These are phyloP conservation scores for Leuciscus idus DNA, from an alignment of 2,113 vertebrate species.

Conservation along the genomic window DNA sequence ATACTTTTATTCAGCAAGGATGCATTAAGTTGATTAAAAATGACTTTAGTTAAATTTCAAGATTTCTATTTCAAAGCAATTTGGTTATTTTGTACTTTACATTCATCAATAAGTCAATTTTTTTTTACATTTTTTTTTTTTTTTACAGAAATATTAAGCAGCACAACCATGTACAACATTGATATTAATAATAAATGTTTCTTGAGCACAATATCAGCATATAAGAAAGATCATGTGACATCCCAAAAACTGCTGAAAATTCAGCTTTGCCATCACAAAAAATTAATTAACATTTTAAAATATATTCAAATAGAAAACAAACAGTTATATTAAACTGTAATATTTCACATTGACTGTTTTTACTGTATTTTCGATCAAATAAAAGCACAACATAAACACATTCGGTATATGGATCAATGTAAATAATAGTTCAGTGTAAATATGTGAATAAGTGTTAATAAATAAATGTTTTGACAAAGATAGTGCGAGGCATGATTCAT, in stretches of 20 bases:
- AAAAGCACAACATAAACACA: not conserved
- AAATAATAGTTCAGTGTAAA: not conserved
- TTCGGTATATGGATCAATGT: not conserved
- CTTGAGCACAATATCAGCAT: not conserved
- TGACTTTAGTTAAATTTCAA: too few species aligned
- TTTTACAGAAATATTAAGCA: not conserved
- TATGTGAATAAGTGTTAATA: not conserved
- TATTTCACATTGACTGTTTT: not conserved
- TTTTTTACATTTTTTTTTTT: too few species aligned
- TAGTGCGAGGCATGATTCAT: not conserved
- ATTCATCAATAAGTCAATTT: not conserved
- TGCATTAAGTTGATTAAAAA: too few species aligned
- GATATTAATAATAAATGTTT: not conserved
- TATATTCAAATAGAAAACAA: not conserved
- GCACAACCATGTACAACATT: not conserved
- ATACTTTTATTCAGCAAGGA: too few species aligned
- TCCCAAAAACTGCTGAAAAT: not conserved
- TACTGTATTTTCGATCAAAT: not conserved
- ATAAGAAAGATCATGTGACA: not conserved
- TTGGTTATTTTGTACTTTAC: not conserved
- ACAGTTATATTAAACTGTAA: too few species aligned
- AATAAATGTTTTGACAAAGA: not conserved
- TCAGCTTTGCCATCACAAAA: not conserved
- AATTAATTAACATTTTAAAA: not conserved
- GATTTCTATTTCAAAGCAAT: not conserved